phyloP scores from a whole-genome alignment of 2,113 vertebrate species.

The Eonycteris spelaea region DNA sequence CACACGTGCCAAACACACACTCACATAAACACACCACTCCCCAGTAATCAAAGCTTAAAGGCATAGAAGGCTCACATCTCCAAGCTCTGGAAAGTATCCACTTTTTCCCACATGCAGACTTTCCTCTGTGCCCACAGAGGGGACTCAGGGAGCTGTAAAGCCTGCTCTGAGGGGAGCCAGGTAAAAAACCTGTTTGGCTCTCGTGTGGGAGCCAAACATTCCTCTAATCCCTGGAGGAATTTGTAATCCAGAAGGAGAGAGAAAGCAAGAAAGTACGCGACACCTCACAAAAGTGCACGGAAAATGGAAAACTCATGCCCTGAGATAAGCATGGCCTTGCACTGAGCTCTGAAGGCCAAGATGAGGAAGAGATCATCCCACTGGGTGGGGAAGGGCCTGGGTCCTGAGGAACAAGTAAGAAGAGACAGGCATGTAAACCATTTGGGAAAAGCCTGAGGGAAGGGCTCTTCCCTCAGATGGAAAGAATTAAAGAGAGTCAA shows the following conservation, averaged over 20 bases:
- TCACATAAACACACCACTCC: neutral
- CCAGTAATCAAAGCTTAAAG: neutral
- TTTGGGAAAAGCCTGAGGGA: neutral
- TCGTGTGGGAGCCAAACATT: neutral
- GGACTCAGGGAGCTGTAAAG: neutral
- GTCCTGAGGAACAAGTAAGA: neutral
- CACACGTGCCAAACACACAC: neutral
- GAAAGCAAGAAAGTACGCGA: neutral
- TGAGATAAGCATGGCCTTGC: neutral
- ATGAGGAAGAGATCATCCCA: neutral
- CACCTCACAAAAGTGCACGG: neutral
- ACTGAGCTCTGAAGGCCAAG: fast-evolving
- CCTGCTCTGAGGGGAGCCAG: neutral
- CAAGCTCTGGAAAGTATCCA: fast-evolving
- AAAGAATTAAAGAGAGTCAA: neutral
- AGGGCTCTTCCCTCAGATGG: neutral
- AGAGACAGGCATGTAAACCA: neutral
- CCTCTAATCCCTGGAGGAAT: neutral
- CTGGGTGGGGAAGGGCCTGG: neutral
- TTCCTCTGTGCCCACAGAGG: neutral
- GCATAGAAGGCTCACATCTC: neutral
- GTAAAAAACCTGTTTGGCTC: neutral
- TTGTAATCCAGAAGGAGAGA: neutral
- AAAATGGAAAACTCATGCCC: neutral
- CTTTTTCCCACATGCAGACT: neutral